A percentile compares a stretch with the other conserved stretches of the same genome.
These are phyloP conservation scores for Lepidostoma basale DNA, from an alignment of 1,140 invertebrate species.

Conservation along the genomic window DNA sequence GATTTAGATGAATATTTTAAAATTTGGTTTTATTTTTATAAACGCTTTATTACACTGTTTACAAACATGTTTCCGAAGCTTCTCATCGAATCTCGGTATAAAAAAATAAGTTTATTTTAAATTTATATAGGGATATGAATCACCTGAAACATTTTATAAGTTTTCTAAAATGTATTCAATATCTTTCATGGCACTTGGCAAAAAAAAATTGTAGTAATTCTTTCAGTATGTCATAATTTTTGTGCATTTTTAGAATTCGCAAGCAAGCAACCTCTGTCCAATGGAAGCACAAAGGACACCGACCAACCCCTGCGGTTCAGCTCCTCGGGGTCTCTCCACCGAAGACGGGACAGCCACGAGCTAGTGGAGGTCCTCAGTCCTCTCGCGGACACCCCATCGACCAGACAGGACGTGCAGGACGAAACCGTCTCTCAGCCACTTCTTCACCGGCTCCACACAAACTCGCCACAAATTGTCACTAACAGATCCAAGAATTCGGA, in stretches of 20 bases:
- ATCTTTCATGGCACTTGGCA: not conserved
- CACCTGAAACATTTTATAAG: not conserved
- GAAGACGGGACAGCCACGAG: slow-evolving; percentile 27
- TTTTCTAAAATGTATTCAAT: not conserved
- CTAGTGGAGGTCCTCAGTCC: slow-evolving; percentile 37
- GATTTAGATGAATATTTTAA: too few relatives aligned
- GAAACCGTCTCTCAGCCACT: slow-evolving; percentile 21
- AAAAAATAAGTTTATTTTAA: too few relatives aligned
- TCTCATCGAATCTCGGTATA: too few relatives aligned
- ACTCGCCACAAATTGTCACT: slow-evolving; percentile 7
- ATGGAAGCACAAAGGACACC: not conserved
- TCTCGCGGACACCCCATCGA: not conserved
- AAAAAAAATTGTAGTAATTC: not conserved
- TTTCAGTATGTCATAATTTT: not conserved
- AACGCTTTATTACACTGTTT: too few relatives aligned
- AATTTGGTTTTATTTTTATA: too few relatives aligned
- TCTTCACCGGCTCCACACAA: not conserved
- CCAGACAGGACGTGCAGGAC: not conserved
- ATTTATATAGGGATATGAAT: too few relatives aligned
- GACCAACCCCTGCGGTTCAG: slow-evolving; percentile 5
- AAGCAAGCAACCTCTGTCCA: not conserved
- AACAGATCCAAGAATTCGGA: slow-evolving; percentile 1
- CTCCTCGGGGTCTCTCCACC: not conserved
- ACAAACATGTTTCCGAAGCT: too few relatives aligned
- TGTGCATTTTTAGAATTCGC: not conserved